Evolutionary conservation across 2,888 invertebrate genomes (phyloP), one percentile per base, ranked within the genome.

Genomic region (Eledone cirrhosa): DNA sequence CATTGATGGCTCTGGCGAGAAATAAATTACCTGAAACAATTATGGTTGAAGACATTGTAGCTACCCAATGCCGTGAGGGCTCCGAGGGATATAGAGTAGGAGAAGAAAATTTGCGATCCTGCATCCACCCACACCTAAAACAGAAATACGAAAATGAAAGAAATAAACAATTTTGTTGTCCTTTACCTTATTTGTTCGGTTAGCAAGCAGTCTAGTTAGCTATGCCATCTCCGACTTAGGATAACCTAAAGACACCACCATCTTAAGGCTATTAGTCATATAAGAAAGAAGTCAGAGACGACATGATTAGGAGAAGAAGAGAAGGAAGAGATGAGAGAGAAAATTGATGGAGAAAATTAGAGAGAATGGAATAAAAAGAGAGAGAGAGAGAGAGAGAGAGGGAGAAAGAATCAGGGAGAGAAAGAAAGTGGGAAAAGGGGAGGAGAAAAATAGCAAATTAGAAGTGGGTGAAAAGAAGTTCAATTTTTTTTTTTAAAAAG

Each of bases 51-150:
- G 77, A 87, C 86, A 86, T 90, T 90, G 83, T 89, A 90, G 78
- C 88, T 88, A 14, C 90, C 90, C n/a, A 90, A 84, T 27, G 89
- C 90, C 16, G 89, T 89, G 31, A 93, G 91, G 16, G 93, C 92
- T n/a, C 93, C 93, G 1, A 93, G 89, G 5, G 93, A 92, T 63
- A 93, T 92, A 13, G 93, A 93, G 83, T 93, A 93, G 4, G 93
- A 93, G 88, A 93, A 94, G 88, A 93, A 93, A 81, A 94, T 93
- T 88, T 94, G 93, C 0, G 93, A 93, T 2, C 93, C 93, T 8
- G 93, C 93, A 82, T 93, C 93, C 80, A 93, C 93, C 93, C 93
- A 93, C 14, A 88, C 88, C 88, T 88, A 82, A 22, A 59, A 59
- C 69, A 78, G 22, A 78, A 41, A 41, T 41, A 41, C 41, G 41